These are phyloP conservation scores for Paracanthobrama guichenoti DNA, from an alignment of 2,113 vertebrate genomes.

Conservation along the genomic window DNA sequence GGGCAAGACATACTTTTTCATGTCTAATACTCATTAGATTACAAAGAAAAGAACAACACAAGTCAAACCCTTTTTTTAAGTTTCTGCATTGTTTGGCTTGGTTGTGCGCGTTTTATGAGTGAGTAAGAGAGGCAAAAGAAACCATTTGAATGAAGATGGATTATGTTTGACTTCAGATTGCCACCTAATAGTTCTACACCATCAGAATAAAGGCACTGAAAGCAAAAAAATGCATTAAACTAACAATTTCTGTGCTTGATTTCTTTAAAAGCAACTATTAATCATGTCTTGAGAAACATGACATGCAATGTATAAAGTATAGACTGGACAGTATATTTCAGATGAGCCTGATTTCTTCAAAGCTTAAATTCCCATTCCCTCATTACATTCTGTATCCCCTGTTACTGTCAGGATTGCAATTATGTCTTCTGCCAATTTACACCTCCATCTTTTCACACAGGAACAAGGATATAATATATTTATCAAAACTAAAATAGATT, in stretches of 20 bases:
- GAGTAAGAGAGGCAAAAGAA: background rate
- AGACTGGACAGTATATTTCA: background rate
- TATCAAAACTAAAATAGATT: background rate
- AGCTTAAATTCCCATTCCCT: background rate
- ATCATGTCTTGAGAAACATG: background rate
- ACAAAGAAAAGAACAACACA: background rate
- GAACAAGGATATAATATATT: background rate
- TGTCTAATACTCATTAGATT: constrained; percentile 43
- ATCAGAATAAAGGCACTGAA: constrained; percentile 1
- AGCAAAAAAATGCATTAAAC: background rate
- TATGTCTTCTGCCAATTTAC: constrained; percentile 2
- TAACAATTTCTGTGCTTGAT: background rate
- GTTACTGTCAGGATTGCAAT: background rate
- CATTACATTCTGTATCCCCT: background rate
- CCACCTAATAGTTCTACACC: background rate
- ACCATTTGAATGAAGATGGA: background rate
- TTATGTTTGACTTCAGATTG: background rate
- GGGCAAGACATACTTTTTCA: constrained; percentile 23
- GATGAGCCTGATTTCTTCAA: background rate
- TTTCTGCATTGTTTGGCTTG: background rate
- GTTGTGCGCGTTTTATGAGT: constrained; percentile 1
- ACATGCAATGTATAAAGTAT: background rate
- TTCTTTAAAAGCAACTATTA: constrained; percentile 11
- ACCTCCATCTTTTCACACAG: constrained; percentile 1
- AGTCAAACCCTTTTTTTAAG: background rate